Evolutionary conservation across 2,888 invertebrate genomes (phyloP).

Genomic region (Serripes groenlandicus): DNA sequence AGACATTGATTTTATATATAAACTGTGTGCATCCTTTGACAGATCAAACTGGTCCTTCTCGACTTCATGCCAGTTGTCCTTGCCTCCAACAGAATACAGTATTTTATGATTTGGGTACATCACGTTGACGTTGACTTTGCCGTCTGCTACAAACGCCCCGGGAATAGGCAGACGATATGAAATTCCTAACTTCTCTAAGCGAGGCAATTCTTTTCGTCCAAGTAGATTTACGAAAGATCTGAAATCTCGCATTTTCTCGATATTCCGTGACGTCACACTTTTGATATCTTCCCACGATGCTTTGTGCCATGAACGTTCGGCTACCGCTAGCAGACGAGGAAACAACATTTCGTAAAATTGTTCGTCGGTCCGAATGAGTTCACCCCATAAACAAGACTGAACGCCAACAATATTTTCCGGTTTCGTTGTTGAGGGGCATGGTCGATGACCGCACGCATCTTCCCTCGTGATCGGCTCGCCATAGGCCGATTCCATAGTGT

Average conservation of each 20-base stretch:
- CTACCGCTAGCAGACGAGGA: slow-evolving; percentile 80
- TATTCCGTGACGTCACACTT: slow-evolving; percentile 28
- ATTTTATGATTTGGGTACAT: slow-evolving; percentile 59
- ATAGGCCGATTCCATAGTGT: slow-evolving; percentile 66
- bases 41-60: background rate
- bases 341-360: slow-evolving; percentile 77
- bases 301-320: slow-evolving; percentile 83
- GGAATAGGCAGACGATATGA: slow-evolving; percentile 78
- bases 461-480: slow-evolving; percentile 72
- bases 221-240: slow-evolving; percentile 73
- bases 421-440: slow-evolving; percentile 73
- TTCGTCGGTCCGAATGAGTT: slow-evolving; percentile 70
- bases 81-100: slow-evolving; percentile 33
- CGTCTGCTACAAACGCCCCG: slow-evolving; percentile 67
- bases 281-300: slow-evolving; percentile 78
- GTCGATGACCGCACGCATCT: slow-evolving; percentile 64
- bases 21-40: background rate
- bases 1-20: slow-evolving; percentile 9
- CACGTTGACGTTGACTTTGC: slow-evolving; percentile 55
- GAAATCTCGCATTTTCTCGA: slow-evolving; percentile 70
- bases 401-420: slow-evolving; percentile 82
- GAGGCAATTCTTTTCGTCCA: slow-evolving; percentile 72
- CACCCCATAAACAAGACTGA: slow-evolving; percentile 82
- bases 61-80: background rate
- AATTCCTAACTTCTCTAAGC: slow-evolving; percentile 72